A percentile compares a stretch with the other conserved stretches of the same genome.
These are phyloP conservation scores for Diarsia brunnea DNA, from an alignment of 2,888 invertebrate genomes.

Conservation along the genomic window DNA sequence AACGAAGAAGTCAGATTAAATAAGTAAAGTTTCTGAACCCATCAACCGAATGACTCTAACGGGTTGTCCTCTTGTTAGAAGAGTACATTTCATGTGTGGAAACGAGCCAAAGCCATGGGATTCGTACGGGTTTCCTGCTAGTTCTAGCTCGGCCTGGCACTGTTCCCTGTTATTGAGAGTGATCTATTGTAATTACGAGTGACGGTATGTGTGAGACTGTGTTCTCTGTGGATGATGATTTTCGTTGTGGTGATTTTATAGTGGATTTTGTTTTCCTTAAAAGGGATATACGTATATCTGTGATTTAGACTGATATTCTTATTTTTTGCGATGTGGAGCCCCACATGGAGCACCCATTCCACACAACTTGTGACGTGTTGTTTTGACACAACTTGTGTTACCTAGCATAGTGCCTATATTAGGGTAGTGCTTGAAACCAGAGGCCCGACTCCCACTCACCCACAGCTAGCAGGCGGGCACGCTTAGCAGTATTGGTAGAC, in stretches of 20 bases:
- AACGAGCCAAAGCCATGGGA: conserved; percentile 58
- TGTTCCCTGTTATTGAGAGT: conserved; percentile 30
- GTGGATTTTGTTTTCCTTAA: neutral
- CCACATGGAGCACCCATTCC: too few species aligned
- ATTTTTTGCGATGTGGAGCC: too few species aligned
- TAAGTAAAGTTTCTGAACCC: too few species aligned
- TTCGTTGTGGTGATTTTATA: neutral
- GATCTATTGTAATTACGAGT: conserved; percentile 44
- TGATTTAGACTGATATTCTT: neutral
- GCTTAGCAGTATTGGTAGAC: too few species aligned
- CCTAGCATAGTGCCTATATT: too few species aligned
- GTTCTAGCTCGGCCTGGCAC: conserved; percentile 47
- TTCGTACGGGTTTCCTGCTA: conserved; percentile 53
- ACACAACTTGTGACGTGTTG: too few species aligned
- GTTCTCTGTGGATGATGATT: neutral
- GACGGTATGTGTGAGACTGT: conserved; percentile 8
- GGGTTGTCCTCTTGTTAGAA: conserved; percentile 23
- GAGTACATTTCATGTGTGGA: conserved; percentile 61
- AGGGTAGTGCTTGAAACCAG: too few species aligned
- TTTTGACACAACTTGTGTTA: too few species aligned
- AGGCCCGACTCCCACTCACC: too few species aligned
- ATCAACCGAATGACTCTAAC: neutral
- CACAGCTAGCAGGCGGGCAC: too few species aligned
- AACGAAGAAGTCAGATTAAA: too few species aligned
- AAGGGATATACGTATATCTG: neutral